phyloP scores from a whole-genome alignment of 2,797 vertebrate genomes.

The Triplophysa yarkandensis region DNA sequence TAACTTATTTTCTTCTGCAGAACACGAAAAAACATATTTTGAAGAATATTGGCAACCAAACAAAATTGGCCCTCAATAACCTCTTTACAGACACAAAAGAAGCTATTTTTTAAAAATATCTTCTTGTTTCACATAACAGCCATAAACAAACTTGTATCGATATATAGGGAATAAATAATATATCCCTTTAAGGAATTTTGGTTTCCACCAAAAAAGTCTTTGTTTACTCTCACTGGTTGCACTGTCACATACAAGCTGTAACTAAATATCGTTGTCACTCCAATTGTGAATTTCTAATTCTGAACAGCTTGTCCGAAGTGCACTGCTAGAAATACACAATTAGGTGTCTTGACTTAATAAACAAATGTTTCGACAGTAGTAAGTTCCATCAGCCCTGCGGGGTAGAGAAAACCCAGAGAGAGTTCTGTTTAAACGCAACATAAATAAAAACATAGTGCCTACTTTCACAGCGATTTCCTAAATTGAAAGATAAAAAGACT shows the following conservation, averaged over 20 bases:
- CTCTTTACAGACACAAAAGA: too few species aligned
- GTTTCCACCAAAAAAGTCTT: neutral
- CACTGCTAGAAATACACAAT: neutral
- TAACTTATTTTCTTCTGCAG: too few species aligned
- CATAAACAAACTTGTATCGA: too few species aligned
- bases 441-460: neutral
- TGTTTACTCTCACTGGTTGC: neutral
- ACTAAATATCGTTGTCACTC: neutral
- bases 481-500: neutral
- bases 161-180: too few species aligned
- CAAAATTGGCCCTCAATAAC: too few species aligned
- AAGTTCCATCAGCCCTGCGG: neutral
- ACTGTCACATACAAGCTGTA: neutral
- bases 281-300: neutral
- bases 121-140: too few species aligned
- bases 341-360: neutral
- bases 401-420: neutral
- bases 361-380: neutral
- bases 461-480: neutral
- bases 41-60: too few species aligned
- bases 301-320: neutral
- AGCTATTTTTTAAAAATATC: too few species aligned
- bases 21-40: too few species aligned
- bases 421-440: neutral
- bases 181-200: neutral